These are phyloP conservation scores for Probaryconus sp. DNA, from an alignment of 1,140 invertebrate species.

Conservation along the genomic window DNA sequence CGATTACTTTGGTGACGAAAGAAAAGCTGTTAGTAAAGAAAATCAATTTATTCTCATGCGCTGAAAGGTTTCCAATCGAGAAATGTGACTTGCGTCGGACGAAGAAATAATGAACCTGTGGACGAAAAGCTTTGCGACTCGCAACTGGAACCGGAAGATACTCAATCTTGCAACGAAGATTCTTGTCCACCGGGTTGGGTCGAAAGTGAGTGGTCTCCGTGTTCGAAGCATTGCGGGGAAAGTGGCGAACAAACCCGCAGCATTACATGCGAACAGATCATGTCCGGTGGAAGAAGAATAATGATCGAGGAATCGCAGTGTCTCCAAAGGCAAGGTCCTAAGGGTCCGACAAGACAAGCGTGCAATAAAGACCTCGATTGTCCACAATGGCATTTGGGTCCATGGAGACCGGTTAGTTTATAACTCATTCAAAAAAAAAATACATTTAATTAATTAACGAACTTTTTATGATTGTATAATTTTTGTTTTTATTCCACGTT, in stretches of 20 bases:
- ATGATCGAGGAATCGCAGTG: slow-evolving; percentile 88
- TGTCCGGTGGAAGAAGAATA: slow-evolving; percentile 81
- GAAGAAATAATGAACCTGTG: slow-evolving; percentile 83
- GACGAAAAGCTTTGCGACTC: slow-evolving; percentile 88
- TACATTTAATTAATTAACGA: slow-evolving; percentile 8
- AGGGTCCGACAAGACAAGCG: slow-evolving; percentile 83
- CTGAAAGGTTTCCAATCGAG: slow-evolving; percentile 85
- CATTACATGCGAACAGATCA: slow-evolving; percentile 88
- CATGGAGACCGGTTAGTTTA: slow-evolving; percentile 89
- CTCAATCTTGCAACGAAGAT: slow-evolving; percentile 85
- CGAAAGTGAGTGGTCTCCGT: slow-evolving; percentile 88
- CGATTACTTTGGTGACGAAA: too few relatives aligned
- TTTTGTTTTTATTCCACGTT: slow-evolving; percentile 38
- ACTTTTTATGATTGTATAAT: background rate
- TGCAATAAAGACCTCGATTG: slow-evolving; percentile 89
- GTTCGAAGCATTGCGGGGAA: slow-evolving; percentile 88
- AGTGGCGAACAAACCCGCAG: slow-evolving; percentile 84
- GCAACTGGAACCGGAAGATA: slow-evolving; percentile 82
- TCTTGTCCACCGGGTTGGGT: slow-evolving; percentile 92
- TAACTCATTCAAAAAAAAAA: background rate
- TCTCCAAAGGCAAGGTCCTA: slow-evolving; percentile 81
- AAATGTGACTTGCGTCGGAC: slow-evolving; percentile 84
- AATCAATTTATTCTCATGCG: slow-evolving; percentile 32
- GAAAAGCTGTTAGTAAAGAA: slow-evolving; percentile 16
- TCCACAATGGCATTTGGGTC: slow-evolving; percentile 89